Base-by-base conservation (phyloP, 2,888 invertebrate species). In the Xanthorhoe spadicearia region DNA sequence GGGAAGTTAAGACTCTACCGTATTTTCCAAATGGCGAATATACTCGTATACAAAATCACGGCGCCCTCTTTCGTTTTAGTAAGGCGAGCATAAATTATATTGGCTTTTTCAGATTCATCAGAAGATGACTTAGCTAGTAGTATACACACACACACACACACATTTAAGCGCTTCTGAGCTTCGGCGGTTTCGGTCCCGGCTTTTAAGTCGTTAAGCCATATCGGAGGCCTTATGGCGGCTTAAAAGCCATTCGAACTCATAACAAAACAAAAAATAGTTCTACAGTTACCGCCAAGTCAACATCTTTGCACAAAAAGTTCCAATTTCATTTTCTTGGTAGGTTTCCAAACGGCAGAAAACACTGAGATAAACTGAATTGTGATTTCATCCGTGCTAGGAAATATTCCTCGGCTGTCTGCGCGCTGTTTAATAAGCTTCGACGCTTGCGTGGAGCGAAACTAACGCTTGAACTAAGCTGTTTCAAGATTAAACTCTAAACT, bases 291-390 rank as follows among this genome's bases (percentile, higher is more conserved):
- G 38, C 5, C 38, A 4, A 43, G 13, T 10, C 38, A 43, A 13
- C 38, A 52, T 52, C 49, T 61, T 65, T 28, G 38, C 50, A 60
- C 55, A 60, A 61, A 61, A 55, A 52, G 55, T 55, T 60, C 32
- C 23, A 59, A 68, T 66, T 68, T 63, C 65, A 64, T 68, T 66
- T 61, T 68, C 69, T 66, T 60, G 19, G 59, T 63, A 61, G 51
- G 46, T 67, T 68, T 66, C 61, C 61, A 66, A 64, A 67, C 55
- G 61, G 55, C 7, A 32, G 18, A 64, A 67, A 57, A 49, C 50
- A 10, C 18, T 56, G 53, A 58, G 66, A 59, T 66, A 62, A 66
- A 66, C 51, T 57, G 15, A 51, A 60, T 35, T 64, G 53, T 66
- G 53, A 61, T 53, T 58, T 57, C 53, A 46, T n/a, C 57, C 54